phyloP scores from a whole-genome alignment of 2,797 vertebrate species.

The Clarias fuscus region DNA sequence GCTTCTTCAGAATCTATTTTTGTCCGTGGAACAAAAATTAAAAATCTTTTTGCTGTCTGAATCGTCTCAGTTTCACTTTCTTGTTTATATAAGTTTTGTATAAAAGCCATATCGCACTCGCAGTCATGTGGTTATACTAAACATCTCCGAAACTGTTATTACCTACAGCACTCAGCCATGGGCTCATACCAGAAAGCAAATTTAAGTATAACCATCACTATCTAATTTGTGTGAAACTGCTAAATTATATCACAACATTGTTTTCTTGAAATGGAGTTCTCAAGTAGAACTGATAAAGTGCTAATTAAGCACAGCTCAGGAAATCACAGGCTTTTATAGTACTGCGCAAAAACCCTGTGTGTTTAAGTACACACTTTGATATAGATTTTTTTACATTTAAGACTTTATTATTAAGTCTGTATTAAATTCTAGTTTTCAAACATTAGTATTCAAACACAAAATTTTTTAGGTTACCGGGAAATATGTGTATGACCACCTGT shows the following conservation, averaged over 20 bases:
- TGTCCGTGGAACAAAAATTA: background rate
- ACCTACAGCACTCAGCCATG: background rate
- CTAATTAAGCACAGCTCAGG: no score
- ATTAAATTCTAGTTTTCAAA: no score
- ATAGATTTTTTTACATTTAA: no score
- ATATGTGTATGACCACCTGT: no score
- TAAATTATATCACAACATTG: background rate
- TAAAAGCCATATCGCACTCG: background rate
- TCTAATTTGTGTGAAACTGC: background rate
- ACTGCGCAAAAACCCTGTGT: no score
- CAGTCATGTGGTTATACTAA: background rate
- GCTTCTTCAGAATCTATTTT: background rate
- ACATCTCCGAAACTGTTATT: background rate
- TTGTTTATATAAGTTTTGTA: background rate
- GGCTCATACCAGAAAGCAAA: background rate
- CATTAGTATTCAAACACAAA: no score
- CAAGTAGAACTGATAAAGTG: no score
- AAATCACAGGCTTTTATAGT: no score
- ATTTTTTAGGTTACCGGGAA: no score
- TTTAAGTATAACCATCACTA: background rate
- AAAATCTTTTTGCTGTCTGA: background rate
- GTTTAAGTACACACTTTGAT: no score
- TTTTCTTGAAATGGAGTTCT: no score
- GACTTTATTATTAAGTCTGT: no score
- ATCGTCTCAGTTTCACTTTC: background rate